phyloP scores from a whole-genome alignment of 35 echinoderm and acorn worm genomes.

The Anneissia japonica region DNA sequence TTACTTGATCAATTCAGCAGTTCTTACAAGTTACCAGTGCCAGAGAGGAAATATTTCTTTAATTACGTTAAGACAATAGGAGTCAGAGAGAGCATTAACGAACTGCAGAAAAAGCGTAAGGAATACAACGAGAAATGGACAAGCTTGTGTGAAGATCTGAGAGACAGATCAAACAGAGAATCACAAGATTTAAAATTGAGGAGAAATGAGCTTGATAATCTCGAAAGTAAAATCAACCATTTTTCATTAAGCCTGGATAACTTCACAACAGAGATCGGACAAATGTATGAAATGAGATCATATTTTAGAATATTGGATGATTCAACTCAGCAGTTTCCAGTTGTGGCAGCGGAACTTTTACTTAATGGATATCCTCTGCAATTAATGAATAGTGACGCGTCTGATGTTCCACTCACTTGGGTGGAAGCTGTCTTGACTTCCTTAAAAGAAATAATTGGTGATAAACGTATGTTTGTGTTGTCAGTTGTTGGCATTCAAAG shows the following conservation, averaged over 20 bases:
- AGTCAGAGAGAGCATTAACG: background rate
- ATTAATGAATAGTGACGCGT: slow-evolving; percentile 21
- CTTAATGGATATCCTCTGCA: slow-evolving; percentile 7
- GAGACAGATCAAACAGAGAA: no score
- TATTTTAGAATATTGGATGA: background rate
- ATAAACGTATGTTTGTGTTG: slow-evolving; percentile 9
- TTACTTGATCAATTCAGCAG: no score
- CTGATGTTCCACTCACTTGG: slow-evolving; percentile 11
- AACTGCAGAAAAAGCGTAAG: background rate
- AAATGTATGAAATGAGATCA: background rate
- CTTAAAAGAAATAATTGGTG: background rate
- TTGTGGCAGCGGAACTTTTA: background rate
- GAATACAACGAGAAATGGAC: background rate
- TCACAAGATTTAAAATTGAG: no score
- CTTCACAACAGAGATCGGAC: slow-evolving; percentile 7
- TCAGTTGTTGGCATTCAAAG: slow-evolving; percentile 21
- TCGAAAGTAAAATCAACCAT: no score
- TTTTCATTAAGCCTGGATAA: background rate
- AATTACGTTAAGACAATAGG: background rate
- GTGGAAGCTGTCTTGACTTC: slow-evolving; percentile 6
- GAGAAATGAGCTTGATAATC: no score
- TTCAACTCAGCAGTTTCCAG: background rate
- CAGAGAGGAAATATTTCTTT: background rate
- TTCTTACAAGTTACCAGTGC: no score
- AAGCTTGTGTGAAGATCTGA: no score